Evolutionary conservation across 2,113 vertebrate genomes (phyloP).

Genomic region (Petromus typicus): DNA sequence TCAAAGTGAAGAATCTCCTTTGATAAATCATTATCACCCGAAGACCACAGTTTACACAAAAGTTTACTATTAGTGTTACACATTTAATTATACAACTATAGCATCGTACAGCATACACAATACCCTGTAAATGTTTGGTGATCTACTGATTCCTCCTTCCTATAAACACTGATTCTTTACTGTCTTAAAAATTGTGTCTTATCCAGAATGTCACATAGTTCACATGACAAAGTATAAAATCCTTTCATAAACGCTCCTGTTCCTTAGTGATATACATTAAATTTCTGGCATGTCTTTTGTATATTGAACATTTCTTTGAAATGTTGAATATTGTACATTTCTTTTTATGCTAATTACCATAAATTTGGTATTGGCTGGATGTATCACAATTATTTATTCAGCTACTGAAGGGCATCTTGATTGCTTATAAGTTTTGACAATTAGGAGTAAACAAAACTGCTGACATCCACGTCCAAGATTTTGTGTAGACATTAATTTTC

Average conservation of each 20-base stretch:
- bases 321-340: no score
- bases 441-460: background rate
- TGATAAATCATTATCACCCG: background rate
- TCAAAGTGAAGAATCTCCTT: background rate
- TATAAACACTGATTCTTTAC: background rate
- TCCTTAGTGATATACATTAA: background rate
- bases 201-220: background rate
- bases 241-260: background rate
- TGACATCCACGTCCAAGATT: background rate
- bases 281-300: background rate
- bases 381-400: background rate
- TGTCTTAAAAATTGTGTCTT: background rate
- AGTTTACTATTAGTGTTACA: background rate
- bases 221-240: background rate
- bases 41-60: background rate
- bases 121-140: background rate
- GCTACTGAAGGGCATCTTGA: background rate
- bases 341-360: background rate
- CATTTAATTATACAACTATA: background rate
- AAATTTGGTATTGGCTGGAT: background rate
- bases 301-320: no score
- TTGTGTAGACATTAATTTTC: background rate
- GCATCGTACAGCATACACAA: background rate
- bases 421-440: background rate
- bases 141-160: background rate